Conservation (phyloP, 2,113 vertebrate genomes). For the Apteryx owenii region DNA sequence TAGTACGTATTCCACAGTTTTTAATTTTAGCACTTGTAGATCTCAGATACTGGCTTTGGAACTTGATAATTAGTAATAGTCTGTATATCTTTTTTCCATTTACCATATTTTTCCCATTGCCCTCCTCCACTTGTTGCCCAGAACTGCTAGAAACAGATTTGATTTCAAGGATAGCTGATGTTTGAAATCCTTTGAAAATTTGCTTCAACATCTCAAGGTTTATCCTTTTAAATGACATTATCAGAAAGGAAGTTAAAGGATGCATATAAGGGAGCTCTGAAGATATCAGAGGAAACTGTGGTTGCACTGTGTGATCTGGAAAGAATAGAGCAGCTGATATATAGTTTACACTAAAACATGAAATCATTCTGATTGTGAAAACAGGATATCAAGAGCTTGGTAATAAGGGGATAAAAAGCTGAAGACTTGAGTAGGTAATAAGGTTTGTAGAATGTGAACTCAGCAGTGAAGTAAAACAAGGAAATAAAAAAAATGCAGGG, state of each 20-base stretch:
- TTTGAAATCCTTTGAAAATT: background rate
- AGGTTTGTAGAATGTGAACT: background rate
- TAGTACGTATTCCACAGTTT: background rate
- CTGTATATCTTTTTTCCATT: background rate
- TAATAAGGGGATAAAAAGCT: background rate
- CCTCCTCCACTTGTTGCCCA: background rate
- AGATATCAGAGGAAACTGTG: background rate
- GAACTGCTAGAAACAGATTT: background rate
- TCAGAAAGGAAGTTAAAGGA: background rate
- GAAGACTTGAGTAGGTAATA: background rate
- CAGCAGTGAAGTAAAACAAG: background rate
- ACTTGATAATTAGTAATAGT: background rate
- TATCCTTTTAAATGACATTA: constrained; percentile 41
- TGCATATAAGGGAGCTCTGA: background rate
- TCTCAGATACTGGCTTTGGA: background rate
- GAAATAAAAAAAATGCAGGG: background rate
- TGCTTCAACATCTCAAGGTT: background rate
- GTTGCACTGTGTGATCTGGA: constrained; percentile 30
- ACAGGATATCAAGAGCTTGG: background rate
- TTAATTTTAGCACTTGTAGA: background rate
- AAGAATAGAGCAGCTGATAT: background rate
- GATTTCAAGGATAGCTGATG: background rate
- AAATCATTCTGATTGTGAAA: constrained; percentile 15
- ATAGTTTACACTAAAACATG: background rate
- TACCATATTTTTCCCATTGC: background rate